Conservation (phyloP, 2,797 vertebrate species). For the Clarias laeviceps region DNA sequence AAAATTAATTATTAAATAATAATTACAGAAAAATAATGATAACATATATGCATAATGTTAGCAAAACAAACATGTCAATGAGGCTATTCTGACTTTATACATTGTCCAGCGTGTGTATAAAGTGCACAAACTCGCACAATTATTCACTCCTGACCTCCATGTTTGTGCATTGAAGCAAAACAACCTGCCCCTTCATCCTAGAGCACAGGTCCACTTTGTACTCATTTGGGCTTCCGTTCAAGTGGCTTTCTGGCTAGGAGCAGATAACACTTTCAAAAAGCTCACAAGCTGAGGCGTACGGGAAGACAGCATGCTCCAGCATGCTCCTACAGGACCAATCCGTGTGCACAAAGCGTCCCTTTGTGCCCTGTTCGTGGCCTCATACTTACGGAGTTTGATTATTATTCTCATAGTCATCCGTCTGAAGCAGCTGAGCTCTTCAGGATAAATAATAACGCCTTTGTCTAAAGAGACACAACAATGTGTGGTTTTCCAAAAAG, state of each 20-base stretch:
- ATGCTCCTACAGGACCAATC: constrained; percentile 31
- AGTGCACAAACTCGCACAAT: background rate
- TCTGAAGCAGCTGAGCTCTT: constrained; percentile 27
- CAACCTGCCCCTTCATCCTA: background rate
- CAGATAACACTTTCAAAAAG: constrained; percentile 42
- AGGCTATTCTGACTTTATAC: background rate
- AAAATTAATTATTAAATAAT: background rate
- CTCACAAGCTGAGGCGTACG: constrained; percentile 21
- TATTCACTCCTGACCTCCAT: background rate
- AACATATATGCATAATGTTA: background rate
- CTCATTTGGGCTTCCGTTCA: constrained; percentile 4
- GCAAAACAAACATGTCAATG: background rate
- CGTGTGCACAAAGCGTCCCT: constrained; percentile 47
- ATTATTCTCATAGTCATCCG: constrained; percentile 40
- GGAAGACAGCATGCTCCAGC: constrained; percentile 41
- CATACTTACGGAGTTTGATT: constrained; percentile 39
- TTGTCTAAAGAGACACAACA: constrained; percentile 10
- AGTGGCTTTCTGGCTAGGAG: constrained; percentile 41
- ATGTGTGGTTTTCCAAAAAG: background rate
- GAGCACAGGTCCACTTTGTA: constrained; percentile 42
- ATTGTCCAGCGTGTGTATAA: too few species aligned
- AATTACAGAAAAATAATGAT: background rate
- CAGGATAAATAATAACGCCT: constrained; percentile 38
- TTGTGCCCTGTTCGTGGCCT: constrained; percentile 42
- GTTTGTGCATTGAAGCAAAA: background rate